Conservation (phyloP, 2,888 invertebrate genomes). For the Epinotia brunnichana region DNA sequence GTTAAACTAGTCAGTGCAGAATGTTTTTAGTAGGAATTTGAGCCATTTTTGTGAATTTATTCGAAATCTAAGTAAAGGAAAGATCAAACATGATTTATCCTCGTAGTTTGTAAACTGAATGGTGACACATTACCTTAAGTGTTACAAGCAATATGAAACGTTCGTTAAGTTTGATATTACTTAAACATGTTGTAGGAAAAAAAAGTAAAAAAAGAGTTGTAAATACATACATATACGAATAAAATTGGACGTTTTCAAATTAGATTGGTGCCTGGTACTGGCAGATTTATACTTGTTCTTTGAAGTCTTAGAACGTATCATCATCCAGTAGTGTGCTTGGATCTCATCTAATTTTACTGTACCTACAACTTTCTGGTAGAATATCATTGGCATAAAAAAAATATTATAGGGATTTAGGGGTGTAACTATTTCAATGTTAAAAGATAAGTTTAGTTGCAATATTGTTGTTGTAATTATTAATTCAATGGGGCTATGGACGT, state of each 20-base stretch:
- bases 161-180: constrained; percentile 74
- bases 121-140: constrained; percentile 46
- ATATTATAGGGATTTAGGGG: constrained; percentile 44
- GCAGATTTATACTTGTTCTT: not conserved
- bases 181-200: constrained; percentile 46
- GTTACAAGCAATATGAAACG: constrained; percentile 68
- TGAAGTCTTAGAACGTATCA: not conserved
- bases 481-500: constrained; percentile 33
- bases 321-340: not conserved
- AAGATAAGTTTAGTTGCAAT: constrained; percentile 36
- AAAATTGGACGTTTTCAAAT: not conserved
- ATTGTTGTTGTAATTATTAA: constrained; percentile 40
- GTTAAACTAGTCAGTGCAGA: not conserved
- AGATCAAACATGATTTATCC: not conserved
- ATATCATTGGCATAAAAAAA: constrained; percentile 39
- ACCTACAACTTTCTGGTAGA: not conserved
- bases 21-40: not conserved
- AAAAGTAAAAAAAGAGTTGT: not conserved
- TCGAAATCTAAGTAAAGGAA: too few species aligned
- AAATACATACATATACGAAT: not conserved
- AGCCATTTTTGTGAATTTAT: not conserved
- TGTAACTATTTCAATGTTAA: constrained; percentile 43
- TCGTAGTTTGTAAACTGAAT: constrained; percentile 5
- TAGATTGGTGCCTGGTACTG: not conserved
- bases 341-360: not conserved